These are phyloP conservation scores for Mamestra brassicae DNA, from an alignment of 2,888 invertebrate species.

Conservation along the genomic window DNA sequence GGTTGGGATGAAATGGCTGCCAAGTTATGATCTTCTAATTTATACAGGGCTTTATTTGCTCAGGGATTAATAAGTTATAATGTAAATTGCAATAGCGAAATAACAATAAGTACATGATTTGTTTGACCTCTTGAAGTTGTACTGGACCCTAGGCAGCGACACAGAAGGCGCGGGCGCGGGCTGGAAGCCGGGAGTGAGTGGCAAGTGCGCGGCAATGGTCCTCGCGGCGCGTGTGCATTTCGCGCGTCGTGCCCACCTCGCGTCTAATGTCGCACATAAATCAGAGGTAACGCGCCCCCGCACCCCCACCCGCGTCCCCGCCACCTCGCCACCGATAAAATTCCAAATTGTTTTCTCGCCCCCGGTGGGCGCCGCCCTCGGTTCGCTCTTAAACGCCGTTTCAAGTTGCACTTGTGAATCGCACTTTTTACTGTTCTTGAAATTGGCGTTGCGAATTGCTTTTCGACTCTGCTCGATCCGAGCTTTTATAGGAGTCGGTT, in stretches of 20 bases:
- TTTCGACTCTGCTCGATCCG: constrained; percentile 81
- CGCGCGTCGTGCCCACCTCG: constrained; percentile 81
- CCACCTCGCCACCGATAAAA: constrained; percentile 87
- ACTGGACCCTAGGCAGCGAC: background rate
- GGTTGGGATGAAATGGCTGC: constrained; percentile 15
- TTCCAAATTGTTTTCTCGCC: constrained; percentile 90
- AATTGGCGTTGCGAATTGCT: constrained; percentile 89
- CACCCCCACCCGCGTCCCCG: constrained; percentile 73
- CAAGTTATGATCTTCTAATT: constrained; percentile 43
- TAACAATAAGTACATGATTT: background rate
- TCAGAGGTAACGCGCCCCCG: constrained; percentile 84
- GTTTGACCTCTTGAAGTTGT: background rate
- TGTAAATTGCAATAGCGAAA: background rate
- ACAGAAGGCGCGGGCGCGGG: constrained; percentile 55
- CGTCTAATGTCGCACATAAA: constrained; percentile 88
- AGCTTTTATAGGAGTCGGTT: constrained; percentile 76
- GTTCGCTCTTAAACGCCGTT: constrained; percentile 90
- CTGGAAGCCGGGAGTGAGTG: constrained; percentile 55
- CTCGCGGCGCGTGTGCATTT: constrained; percentile 82
- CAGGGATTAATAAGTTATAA: background rate
- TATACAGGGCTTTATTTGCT: constrained; percentile 6
- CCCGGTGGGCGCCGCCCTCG: constrained; percentile 89
- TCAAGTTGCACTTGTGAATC: constrained; percentile 91
- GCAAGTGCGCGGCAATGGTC: constrained; percentile 80
- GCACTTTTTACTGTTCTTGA: constrained; percentile 90